Evolutionary conservation across 2,888 invertebrate genomes (phyloP).

Genomic region (Hofmannophila pseudospretella): DNA sequence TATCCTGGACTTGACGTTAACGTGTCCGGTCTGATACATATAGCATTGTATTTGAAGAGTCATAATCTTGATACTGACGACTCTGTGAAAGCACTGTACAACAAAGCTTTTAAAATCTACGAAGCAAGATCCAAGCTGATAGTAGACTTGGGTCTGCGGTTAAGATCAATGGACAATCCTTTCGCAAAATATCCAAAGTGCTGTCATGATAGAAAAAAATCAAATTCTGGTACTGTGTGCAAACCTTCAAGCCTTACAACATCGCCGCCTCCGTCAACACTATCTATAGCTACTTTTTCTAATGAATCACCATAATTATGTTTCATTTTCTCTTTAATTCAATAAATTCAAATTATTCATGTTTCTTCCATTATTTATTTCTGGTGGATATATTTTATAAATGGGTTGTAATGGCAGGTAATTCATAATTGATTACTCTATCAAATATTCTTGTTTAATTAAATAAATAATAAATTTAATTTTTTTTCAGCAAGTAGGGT

Average conservation of each 20-base stretch:
- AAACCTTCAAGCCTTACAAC: constrained; percentile 21
- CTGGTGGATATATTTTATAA: not conserved
- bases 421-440: not conserved
- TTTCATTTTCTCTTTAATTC: not conserved
- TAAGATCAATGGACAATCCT: constrained; percentile 77
- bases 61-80: constrained; percentile 52
- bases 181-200: constrained; percentile 64
- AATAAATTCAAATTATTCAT: not conserved
- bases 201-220: constrained; percentile 18
- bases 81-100: constrained; percentile 39
- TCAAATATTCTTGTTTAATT: not conserved
- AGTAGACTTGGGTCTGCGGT: constrained; percentile 49
- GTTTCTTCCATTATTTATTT: not conserved
- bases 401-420: not conserved
- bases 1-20: constrained; percentile 75
- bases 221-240: constrained; percentile 22
- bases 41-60: constrained; percentile 78
- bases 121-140: constrained; percentile 55
- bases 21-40: constrained; percentile 71
- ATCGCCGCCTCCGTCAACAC: not conserved
- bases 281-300: not conserved
- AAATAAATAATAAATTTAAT: constrained; percentile 22
- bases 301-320: not conserved
- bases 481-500: constrained; percentile 88
- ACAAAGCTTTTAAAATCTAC: constrained; percentile 46